These are phyloP conservation scores for Australoheros facetus DNA, from an alignment of 2,797 vertebrate species.

Conservation along the genomic window DNA sequence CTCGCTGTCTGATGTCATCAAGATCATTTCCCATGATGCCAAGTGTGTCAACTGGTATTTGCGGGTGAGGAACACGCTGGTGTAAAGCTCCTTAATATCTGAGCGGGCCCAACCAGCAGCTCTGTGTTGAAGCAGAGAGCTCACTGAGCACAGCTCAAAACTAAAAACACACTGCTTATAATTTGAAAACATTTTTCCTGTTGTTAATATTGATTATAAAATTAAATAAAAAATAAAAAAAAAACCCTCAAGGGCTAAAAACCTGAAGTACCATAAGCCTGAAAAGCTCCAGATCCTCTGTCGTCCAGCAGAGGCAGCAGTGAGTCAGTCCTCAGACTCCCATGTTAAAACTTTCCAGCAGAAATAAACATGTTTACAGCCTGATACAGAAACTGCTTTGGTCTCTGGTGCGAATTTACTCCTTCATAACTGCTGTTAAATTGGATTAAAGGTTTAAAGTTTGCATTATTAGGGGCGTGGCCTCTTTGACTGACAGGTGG, in stretches of 20 bases:
- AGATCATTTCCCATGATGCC: conserved; percentile 53
- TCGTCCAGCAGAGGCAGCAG: neutral
- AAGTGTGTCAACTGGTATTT: conserved; percentile 56
- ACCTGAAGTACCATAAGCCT: neutral
- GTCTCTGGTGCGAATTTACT: too few relatives aligned
- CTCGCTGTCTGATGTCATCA: conserved; percentile 10
- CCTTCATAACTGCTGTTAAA: too few relatives aligned
- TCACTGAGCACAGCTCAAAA: neutral
- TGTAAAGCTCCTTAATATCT: conserved; percentile 65
- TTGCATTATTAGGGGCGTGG: too few relatives aligned
- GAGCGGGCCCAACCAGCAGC: neutral
- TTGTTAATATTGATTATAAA: neutral
- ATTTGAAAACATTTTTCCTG: neutral
- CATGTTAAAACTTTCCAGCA: neutral
- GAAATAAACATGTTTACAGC: neutral
- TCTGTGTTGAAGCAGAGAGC: neutral
- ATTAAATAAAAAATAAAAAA: too few relatives aligned
- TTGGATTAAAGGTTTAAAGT: too few relatives aligned
- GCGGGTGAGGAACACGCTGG: conserved; percentile 43
- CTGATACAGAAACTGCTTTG: neutral
- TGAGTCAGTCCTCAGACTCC: neutral
- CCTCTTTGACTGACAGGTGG: too few relatives aligned
- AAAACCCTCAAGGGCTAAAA: neutral
- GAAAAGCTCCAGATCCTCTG: neutral
- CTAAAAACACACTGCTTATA: neutral